Evolutionary conservation across 2,888 invertebrate genomes (phyloP).

Genomic region (Pollenia labialis): DNA sequence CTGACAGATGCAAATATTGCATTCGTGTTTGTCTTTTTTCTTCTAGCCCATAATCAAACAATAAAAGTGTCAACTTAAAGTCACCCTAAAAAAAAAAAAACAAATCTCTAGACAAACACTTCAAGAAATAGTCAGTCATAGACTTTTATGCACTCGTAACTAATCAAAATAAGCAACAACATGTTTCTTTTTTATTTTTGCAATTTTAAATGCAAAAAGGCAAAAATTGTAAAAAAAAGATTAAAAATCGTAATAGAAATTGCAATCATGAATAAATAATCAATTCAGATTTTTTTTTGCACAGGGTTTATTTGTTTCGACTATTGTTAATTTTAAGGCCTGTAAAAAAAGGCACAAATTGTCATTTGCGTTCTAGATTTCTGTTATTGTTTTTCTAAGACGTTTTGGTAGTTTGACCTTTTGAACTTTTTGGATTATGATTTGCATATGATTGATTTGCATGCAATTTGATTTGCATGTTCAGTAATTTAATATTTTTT

Average conservation of each 20-base stretch:
- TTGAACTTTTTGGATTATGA: constrained; percentile 56
- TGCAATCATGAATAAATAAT: constrained; percentile 63
- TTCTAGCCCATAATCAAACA: constrained; percentile 72
- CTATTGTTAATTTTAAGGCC: constrained; percentile 6
- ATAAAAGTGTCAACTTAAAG: constrained; percentile 73
- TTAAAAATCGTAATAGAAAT: constrained; percentile 45
- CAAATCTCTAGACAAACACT: constrained; percentile 43
- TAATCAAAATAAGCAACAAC: constrained; percentile 66
- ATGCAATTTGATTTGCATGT: constrained; percentile 32
- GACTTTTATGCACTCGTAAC: constrained; percentile 44
- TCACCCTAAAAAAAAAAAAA: constrained; percentile 56
- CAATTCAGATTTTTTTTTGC: constrained; percentile 34
- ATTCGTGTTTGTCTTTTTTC: constrained; percentile 18
- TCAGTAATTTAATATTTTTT: constrained; percentile 55
- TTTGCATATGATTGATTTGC: constrained; percentile 63
- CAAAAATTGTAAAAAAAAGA: constrained; percentile 16
- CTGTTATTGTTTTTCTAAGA: constrained; percentile 18
- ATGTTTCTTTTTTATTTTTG: constrained; percentile 7
- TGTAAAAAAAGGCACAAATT: constrained; percentile 22
- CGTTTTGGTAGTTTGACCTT: constrained; percentile 41
- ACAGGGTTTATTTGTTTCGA: constrained; percentile 13
- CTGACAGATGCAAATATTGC: constrained; percentile 71
- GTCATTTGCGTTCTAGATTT: constrained; percentile 23
- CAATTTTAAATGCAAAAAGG: constrained; percentile 26
- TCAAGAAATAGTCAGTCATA: constrained; percentile 13